Evolutionary conservation across 2,888 invertebrate species (phyloP).

Genomic region (Sminthurinus aureus): DNA sequence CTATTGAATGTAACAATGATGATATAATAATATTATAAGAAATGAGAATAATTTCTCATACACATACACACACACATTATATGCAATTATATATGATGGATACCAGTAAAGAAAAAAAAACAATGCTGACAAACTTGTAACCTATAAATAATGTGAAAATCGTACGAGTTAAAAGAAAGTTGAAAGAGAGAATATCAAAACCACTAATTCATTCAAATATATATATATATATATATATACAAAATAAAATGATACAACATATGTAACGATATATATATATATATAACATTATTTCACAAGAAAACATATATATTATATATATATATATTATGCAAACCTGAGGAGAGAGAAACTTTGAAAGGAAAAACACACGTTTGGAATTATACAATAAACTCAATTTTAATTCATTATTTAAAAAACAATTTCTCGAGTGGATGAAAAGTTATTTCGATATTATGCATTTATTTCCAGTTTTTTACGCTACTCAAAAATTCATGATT

Average conservation of each 20-base stretch:
- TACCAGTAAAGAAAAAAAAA: background rate
- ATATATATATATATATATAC: background rate
- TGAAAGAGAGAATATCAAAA: background rate
- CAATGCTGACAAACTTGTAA: background rate
- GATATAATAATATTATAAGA: background rate
- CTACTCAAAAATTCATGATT: too few relatives aligned
- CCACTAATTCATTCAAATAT: background rate
- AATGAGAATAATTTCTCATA: slow-evolving; percentile 3
- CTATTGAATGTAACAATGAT: slow-evolving; percentile 28
- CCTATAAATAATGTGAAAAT: background rate
- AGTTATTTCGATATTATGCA: background rate
- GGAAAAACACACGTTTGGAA: background rate
- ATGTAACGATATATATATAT: too few relatives aligned
- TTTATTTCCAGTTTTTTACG: background rate
- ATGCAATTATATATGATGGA: background rate
- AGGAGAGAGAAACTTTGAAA: background rate
- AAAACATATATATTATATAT: too few relatives aligned
- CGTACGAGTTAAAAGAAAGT: background rate
- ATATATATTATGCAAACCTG: background rate
- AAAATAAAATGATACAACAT: too few relatives aligned
- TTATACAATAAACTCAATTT: slow-evolving; percentile 19
- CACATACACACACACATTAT: background rate
- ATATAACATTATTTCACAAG: too few relatives aligned
- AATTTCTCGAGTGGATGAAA: background rate
- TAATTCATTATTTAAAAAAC: slow-evolving; percentile 12